Evolutionary conservation across 2,797 vertebrate species (phyloP).

Genomic region (Chrosomus eos): DNA sequence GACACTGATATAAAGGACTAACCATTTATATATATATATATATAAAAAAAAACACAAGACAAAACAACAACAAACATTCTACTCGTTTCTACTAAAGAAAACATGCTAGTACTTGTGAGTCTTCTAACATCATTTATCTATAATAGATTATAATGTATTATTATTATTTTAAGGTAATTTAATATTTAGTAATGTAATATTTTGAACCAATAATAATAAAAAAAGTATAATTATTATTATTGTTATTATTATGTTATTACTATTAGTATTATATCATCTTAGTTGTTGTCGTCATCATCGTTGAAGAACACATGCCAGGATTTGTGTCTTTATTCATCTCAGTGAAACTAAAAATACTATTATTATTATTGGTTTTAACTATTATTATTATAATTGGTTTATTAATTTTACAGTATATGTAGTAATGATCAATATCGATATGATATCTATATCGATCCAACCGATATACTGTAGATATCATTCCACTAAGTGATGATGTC

Average conservation of each 20-base stretch:
- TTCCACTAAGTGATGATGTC: no score
- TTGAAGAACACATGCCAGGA: no score
- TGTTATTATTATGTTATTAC: not conserved
- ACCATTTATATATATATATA: not conserved
- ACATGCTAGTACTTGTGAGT: not conserved
- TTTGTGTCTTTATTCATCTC: no score
- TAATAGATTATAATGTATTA: not conserved
- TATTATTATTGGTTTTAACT: no score
- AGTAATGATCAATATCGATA: no score
- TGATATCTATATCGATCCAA: no score
- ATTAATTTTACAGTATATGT: not conserved
- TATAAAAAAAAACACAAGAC: no score
- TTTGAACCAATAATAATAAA: not conserved
- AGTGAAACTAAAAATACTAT: not conserved
- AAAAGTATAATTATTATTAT: not conserved
- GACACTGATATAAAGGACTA: not conserved
- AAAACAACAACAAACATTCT: no score
- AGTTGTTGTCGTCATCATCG: no score
- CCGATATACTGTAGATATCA: no score
- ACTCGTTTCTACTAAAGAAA: not conserved
- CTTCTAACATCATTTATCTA: not conserved
- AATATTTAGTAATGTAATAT: not conserved
- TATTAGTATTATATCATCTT: no score
- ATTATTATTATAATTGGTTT: not conserved
- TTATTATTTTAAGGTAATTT: not conserved